Conservation (phyloP, 2,797 vertebrate genomes). For the Chaenodraco wilsoni region DNA sequence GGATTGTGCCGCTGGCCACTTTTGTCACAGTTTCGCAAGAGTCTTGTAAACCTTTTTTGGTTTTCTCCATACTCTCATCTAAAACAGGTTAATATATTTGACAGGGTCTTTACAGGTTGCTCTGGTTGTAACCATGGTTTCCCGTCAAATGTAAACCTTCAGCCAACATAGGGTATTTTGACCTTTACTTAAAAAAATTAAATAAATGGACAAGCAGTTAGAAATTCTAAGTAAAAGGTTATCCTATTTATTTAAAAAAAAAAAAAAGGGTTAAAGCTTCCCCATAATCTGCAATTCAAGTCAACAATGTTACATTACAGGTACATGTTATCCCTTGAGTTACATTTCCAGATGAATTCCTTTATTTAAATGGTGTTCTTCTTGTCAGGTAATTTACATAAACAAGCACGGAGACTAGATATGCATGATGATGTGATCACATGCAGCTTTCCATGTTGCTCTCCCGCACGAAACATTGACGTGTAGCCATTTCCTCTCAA, state of each 20-base stretch:
- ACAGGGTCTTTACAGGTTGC: background rate
- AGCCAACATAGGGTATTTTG: background rate
- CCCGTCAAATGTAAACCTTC: slow-evolving; percentile 2
- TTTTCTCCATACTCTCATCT: background rate
- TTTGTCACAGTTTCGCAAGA: background rate
- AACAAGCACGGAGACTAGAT: background rate
- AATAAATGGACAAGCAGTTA: background rate
- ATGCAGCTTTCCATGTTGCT: background rate
- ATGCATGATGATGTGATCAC: background rate
- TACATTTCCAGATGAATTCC: background rate
- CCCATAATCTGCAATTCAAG: background rate
- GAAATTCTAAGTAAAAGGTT: background rate
- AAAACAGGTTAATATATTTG: background rate
- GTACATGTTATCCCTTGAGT: background rate
- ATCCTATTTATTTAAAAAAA: background rate
- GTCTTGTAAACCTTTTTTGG: background rate
- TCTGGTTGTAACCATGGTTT: background rate
- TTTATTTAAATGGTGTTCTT: background rate
- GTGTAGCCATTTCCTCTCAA: background rate
- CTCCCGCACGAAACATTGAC: background rate
- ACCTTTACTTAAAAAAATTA: background rate
- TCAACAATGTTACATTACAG: background rate
- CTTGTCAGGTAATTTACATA: background rate
- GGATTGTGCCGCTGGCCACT: background rate
- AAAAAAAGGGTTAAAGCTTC: background rate